Evolutionary conservation across 23 tunicate species (phyloP), one percentile per base, ranked within the genome.

Genomic region (Halocynthia aurantium): DNA sequence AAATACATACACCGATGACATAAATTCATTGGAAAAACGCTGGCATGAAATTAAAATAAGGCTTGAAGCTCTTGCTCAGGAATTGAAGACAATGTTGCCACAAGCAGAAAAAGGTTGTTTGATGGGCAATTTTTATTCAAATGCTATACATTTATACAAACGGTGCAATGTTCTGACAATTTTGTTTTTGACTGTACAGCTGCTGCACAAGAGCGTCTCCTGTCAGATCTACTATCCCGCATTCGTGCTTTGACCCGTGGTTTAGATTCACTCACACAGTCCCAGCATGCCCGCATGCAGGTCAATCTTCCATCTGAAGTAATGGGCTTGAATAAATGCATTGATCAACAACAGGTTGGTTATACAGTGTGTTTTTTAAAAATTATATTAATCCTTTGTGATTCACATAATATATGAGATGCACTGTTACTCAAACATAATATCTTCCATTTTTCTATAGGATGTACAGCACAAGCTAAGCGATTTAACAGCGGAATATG

Each of bases 21-120:
- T 84, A 21, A 72, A 67, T 18, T 61, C 58, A 15, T 64, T 80
- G 55, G 67, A 79, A 50, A 52, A 68, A 7, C 61, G 84, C 58
- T 89, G 96, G 96, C 76, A 76, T 17, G 85, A 80, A 10, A 64
- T 80, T 21, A 89, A 89, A 51, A 52, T 61, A 62, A 75, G 57
- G 51, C 51, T 89, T 72, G 64, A 9, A 51, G 52, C 9, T 11
- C 40, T 78, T 18, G 62, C 58, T 20, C 53, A 53, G 10, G 56
- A 84, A 13, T 55, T 77, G 21, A 40, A 77, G 15, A 62, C 40
- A 51, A 72, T 74, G 62, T 50, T 74, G 40, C 72, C 69, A 15
- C 52, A 52, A 18, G 10, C 75, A 15, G 80, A 82, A 75, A 62
- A 75, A 82, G 78, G 78, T 74, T 31, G 6, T 20, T 53, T 74